Percentiles rank a stretch among this genome's conserved stretches.
These are phyloP conservation scores for Acropora yongei DNA, from an alignment of 64 coral and sea anemone genomes.

Conservation along the genomic window DNA sequence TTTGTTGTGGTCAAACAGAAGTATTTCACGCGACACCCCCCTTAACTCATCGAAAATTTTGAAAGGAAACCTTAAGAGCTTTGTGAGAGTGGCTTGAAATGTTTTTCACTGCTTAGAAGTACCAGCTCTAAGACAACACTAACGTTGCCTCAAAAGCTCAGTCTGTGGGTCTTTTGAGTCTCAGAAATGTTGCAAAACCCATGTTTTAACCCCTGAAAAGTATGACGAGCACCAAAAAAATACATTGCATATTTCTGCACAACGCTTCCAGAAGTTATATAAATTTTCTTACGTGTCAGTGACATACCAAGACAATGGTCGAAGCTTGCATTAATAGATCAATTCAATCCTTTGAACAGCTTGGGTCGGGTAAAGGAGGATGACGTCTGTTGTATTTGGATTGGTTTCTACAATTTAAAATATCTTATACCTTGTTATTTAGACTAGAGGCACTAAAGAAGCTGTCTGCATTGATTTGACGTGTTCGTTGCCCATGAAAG, in stretches of 20 bases:
- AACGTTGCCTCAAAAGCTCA: background rate
- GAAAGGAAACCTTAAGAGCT: background rate
- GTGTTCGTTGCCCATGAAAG: background rate
- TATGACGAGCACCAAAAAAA: background rate
- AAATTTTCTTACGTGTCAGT: background rate
- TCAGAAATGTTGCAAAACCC: background rate
- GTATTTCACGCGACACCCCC: background rate
- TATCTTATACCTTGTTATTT: background rate
- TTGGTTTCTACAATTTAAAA: background rate
- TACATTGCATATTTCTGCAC: background rate
- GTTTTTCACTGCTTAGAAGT: background rate
- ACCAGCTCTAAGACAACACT: background rate
- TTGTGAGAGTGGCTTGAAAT: no score
- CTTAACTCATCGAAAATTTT: background rate
- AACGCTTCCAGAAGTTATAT: background rate
- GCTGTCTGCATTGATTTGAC: background rate
- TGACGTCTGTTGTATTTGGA: background rate
- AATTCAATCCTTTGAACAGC: background rate
- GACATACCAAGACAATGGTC: background rate
- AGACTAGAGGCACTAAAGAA: background rate
- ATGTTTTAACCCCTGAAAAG: background rate
- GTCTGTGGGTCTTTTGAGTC: background rate
- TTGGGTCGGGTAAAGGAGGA: background rate
- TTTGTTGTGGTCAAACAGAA: background rate
- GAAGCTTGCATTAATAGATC: background rate